A percentile compares a stretch with the other conserved stretches of the same genome.
phyloP scores from a whole-genome alignment of 2,797 vertebrate species.

The Antennarius maculatus region DNA sequence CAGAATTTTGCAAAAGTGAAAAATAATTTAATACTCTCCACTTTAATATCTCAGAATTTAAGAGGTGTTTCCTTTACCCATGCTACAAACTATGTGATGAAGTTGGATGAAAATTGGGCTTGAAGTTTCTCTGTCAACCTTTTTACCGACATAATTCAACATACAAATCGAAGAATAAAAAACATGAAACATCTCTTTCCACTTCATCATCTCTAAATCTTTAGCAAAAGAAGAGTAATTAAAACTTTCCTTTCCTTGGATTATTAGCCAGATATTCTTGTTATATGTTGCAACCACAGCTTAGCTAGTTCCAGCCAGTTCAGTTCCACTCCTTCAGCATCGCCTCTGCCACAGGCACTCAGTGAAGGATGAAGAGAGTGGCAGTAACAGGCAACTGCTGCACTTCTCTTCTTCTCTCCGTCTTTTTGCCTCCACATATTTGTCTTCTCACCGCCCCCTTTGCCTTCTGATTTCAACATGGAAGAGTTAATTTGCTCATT shows the following conservation, averaged over 20 bases:
- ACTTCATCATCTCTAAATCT: not conserved
- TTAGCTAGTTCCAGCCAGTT: constrained; percentile 47
- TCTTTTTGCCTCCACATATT: constrained; percentile 41
- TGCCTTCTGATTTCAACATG: constrained; percentile 82
- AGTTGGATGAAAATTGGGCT: too few relatives aligned
- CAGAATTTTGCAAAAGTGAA: too few relatives aligned
- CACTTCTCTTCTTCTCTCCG: constrained; percentile 44
- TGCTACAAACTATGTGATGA: too few relatives aligned
- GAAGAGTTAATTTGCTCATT: constrained; percentile 90
- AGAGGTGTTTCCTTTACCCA: too few relatives aligned
- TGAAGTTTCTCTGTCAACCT: too few relatives aligned
- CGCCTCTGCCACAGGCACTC: constrained; percentile 51
- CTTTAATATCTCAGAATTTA: too few relatives aligned
- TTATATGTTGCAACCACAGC: constrained; percentile 10
- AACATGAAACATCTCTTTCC: not conserved
- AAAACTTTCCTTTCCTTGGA: not conserved
- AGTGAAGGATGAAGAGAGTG: constrained; percentile 58
- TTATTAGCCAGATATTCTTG: constrained; percentile 9
- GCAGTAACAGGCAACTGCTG: constrained; percentile 55
- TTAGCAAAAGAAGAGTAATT: not conserved
- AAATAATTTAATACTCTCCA: too few relatives aligned
- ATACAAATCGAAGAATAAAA: not conserved
- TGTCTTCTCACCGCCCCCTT: constrained; percentile 55
- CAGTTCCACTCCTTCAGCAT: constrained; percentile 50
- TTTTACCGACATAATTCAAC: not conserved